Base-by-base conservation (phyloP, 2,797 vertebrate species). In the Bufotes viridis region DNA sequence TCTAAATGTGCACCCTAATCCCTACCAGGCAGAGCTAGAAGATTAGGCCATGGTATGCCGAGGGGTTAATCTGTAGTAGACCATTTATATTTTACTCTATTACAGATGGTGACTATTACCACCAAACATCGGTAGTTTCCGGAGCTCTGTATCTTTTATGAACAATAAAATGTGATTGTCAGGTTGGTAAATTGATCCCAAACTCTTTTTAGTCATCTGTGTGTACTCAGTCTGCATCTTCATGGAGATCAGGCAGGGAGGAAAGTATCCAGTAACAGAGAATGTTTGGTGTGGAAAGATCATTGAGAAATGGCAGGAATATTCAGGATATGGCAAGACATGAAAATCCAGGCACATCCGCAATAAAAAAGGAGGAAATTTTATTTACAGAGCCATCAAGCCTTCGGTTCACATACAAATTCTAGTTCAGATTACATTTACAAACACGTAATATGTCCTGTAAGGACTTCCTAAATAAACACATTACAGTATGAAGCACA, bases 271-370 rank as follows among this genome's bases (percentile, higher is more conserved):
- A 69, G 78, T 84, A 89, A 76, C 82, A 86, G 0, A 65, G 78
- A 82, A 78, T 65, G 51, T 85, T 86, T 89, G 70, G 82, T 86
- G 84, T 89, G 84, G 88, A 86, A 89, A 89, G 84, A 86, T 86
- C 78, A 82, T 89, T 89, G 58, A 58, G 84, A 49, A 79, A 89
- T 89, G 88, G 88, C 88, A 89, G 63, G 14, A 82, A 42, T 55
- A 86, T 81, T 74, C 88, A 89, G 88, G 88, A 89, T 89, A 89
- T 89, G 88, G 88, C 88, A 86, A 75, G 51, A 76, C 63, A 89
- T 76, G 88, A 86, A 82, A 89, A 89, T 86, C 84, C 88, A 89
- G 70, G 79, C 84, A 89, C 84, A 86, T 89, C 88, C 88, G 84
- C 88, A 86, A 89, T 89, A 86, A 89, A 88, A 85, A 29, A 76